phyloP scores from a whole-genome alignment of 2,888 invertebrate species.

The Erebia ligea region DNA sequence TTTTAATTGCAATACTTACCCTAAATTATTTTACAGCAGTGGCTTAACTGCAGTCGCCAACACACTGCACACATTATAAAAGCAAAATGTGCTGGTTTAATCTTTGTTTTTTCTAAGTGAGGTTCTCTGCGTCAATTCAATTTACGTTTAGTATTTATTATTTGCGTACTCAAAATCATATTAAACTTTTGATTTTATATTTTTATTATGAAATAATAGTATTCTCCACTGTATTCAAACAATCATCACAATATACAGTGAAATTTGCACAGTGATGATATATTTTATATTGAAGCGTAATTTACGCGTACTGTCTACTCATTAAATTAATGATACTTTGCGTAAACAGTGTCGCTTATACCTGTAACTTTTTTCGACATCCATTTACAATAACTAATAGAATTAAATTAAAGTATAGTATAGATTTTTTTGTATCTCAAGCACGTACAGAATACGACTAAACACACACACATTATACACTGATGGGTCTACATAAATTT shows the following conservation, averaged over 20 bases:
- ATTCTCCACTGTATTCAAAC: too few species aligned
- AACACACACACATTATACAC: slow-evolving; percentile 64
- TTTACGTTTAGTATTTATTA: not conserved
- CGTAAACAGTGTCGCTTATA: too few species aligned
- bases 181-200: too few species aligned
- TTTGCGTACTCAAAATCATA: not conserved
- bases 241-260: too few species aligned
- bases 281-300: too few species aligned
- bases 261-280: too few species aligned
- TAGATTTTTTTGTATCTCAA: not conserved
- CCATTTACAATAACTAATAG: slow-evolving; percentile 31
- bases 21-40: slow-evolving; percentile 47
- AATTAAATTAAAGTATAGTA: not conserved
- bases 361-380: slow-evolving; percentile 38
- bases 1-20: not conserved
- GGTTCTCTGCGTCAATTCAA: not conserved
- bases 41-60: slow-evolving; percentile 63
- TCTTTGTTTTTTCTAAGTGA: not conserved
- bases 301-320: too few species aligned
- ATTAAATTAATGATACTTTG: too few species aligned
- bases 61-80: slow-evolving; percentile 77
- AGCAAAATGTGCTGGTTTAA: slow-evolving; percentile 36
- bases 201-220: too few species aligned
- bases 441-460: slow-evolving; percentile 19
- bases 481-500: slow-evolving; percentile 70